Evolutionary conservation across 2,797 vertebrate genomes (phyloP), one percentile per base, ranked within the genome.

Genomic region (Tokudaia tokunoshimensis): DNA sequence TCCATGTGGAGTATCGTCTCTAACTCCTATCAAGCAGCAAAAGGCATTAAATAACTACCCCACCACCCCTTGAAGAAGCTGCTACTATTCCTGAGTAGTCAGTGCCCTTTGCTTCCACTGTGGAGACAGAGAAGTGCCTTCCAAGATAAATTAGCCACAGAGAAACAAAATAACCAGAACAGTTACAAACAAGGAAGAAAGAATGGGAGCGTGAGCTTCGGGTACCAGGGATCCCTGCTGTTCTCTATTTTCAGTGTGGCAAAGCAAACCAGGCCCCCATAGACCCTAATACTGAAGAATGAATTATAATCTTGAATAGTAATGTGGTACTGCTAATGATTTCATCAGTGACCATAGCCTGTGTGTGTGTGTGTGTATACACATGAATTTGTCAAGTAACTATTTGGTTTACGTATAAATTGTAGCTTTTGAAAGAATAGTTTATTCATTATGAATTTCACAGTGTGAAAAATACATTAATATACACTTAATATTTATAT

Each of bases 261-360:
- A 97, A 96, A 98, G 92, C 91, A 97, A 98, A 84, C 82, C 93
- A 91, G 96, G 93, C 91, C 97, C 97, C 97, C 95, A 85, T 96
- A 97, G 97, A 96, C 80, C 97, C 85, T 95, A 94, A 97, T 95
- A 86, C 90, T 89, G 86, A 97, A 97, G 84, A 96, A 94, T 93
- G 96, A 98, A 95, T 97, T 97, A 97, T 63, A 65, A 88, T 92
- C 95, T 95, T 0, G 24, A 96, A 93, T 97, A 97, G 90, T 92
- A 92, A 97, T 98, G 95, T 0, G 2, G 88, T 91, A 47, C 84
- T 97, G 97, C 94, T 97, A 94, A 97, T 97, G 97, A 96, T 95
- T 98, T 98, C 91, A 92, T 84, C 94, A 97, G 95, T 97, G 97
- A 96, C 92, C 91, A 90, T 88, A 93, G 92, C 72, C 88, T 55